Percentiles rank a stretch among this genome's conserved stretches.
phyloP scores from a whole-genome alignment of 2,888 invertebrate genomes.

The Andrena minutula region DNA sequence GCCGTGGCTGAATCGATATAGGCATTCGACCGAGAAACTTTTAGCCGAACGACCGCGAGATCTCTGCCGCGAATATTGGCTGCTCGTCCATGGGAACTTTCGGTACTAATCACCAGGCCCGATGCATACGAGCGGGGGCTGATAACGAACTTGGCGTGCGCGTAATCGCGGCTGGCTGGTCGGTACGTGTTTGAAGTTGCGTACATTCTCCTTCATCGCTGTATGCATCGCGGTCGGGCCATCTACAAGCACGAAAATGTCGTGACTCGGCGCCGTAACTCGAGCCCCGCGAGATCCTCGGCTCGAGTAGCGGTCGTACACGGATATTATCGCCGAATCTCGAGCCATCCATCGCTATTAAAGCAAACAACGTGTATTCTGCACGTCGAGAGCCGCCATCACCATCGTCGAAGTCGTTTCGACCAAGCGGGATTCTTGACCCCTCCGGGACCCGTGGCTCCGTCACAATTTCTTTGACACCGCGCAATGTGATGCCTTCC shows the following conservation, averaged over 20 bases:
- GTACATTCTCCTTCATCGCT: constrained; percentile 32
- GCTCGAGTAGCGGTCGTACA: constrained; percentile 49
- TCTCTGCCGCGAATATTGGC: constrained; percentile 39
- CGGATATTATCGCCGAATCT: constrained; percentile 60
- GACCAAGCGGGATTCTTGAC: constrained; percentile 4
- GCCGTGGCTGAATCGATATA: constrained; percentile 43
- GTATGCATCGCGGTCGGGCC: neutral
- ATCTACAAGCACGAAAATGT: constrained; percentile 45
- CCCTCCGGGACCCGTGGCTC: neutral
- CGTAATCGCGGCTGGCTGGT: constrained; percentile 52
- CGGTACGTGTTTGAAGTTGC: constrained; percentile 51
- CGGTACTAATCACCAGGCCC: constrained; percentile 53
- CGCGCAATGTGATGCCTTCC: constrained; percentile 4
- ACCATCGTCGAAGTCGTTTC: constrained; percentile 8
- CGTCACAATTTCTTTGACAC: constrained; percentile 28
- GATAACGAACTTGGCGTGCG: constrained; percentile 70
- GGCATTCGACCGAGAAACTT: constrained; percentile 36
- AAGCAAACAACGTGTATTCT: constrained; percentile 33
- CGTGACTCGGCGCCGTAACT: constrained; percentile 64
- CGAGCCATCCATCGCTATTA: constrained; percentile 63
- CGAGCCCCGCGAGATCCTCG: constrained; percentile 55
- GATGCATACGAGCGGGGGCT: constrained; percentile 47
- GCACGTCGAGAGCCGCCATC: constrained; percentile 12
- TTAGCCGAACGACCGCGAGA: constrained; percentile 14
- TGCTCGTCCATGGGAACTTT: constrained; percentile 41